Conservation (phyloP, 1,140 invertebrate species). For the Neodiprion fabricii region DNA sequence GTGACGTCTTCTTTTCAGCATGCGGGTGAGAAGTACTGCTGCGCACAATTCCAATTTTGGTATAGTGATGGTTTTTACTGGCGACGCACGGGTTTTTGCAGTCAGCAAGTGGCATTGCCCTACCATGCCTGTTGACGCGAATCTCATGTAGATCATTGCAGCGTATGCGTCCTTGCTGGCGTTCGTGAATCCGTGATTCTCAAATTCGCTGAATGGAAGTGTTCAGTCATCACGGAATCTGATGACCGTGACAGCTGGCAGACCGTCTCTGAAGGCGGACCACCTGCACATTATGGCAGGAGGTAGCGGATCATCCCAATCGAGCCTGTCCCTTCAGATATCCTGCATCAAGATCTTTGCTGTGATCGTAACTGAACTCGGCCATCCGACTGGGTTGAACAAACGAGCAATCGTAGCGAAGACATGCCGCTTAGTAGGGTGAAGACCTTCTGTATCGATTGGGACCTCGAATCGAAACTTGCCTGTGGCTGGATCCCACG, state of each 20-base stretch:
- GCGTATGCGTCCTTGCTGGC: conserved; percentile 34
- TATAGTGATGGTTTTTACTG: conserved; percentile 51
- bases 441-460: neutral
- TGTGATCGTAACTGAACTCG: neutral
- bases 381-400: neutral
- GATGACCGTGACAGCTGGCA: neutral
- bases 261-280: neutral
- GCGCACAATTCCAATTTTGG: conserved; percentile 60
- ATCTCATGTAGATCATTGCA: conserved; percentile 32
- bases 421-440: neutral
- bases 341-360: neutral
- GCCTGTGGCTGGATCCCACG: neutral
- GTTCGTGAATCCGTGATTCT: conserved; percentile 39
- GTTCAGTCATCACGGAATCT: neutral
- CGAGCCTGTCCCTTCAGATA: neutral
- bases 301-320: neutral
- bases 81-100: conserved; percentile 52
- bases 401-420: neutral
- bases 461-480: neutral
- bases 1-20: conserved; percentile 11
- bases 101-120: conserved; percentile 30
- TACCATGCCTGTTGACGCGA: neutral
- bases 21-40: conserved; percentile 34
- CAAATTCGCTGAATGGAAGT: neutral
- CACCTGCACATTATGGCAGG: neutral